phyloP scores from a whole-genome alignment of 2,113 vertebrate species.

The Thymallus thymallus region DNA sequence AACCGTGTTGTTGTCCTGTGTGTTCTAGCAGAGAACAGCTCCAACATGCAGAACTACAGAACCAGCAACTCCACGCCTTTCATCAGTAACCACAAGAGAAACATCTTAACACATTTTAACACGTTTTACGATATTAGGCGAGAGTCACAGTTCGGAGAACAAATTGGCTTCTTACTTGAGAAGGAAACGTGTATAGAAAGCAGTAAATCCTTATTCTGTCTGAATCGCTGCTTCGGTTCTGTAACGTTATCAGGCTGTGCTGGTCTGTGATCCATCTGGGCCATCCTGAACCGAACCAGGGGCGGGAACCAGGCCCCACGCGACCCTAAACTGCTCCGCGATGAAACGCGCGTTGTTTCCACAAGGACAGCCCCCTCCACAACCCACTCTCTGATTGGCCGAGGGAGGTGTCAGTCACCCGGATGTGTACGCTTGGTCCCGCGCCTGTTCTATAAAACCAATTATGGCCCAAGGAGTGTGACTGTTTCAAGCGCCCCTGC shows the following conservation, averaged over 20 bases:
- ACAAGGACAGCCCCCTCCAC: slow-evolving; percentile 34
- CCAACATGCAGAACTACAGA: too few species aligned
- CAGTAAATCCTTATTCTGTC: too few species aligned
- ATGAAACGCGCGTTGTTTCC: slow-evolving; percentile 93
- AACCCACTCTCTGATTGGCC: slow-evolving; percentile 67
- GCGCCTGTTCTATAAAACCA: slow-evolving; percentile 88
- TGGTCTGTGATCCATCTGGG: slow-evolving; percentile 82
- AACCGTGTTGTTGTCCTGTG: slow-evolving; percentile 3
- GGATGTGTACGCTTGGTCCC: slow-evolving; percentile 78
- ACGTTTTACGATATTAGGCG: background rate
- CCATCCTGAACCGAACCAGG: slow-evolving; percentile 79
- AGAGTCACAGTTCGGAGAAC: slow-evolving; percentile 50
- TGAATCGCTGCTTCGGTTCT: slow-evolving; percentile 37
- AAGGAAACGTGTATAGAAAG: slow-evolving; percentile 63
- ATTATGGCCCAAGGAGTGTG: slow-evolving; percentile 81
- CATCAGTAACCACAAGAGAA: slow-evolving; percentile 4
- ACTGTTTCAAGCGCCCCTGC: slow-evolving; percentile 84
- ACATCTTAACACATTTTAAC: slow-evolving; percentile 2
- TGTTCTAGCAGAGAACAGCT: background rate
- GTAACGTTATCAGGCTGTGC: slow-evolving; percentile 71
- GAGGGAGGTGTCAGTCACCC: slow-evolving; percentile 67
- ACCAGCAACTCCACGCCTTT: slow-evolving; percentile 67
- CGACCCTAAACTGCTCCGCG: slow-evolving; percentile 76
- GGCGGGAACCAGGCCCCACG: slow-evolving; percentile 69
- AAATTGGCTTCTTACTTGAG: slow-evolving; percentile 69